These are phyloP conservation scores for Cancer borealis DNA, from an alignment of 2,888 invertebrate species.

Conservation along the genomic window DNA sequence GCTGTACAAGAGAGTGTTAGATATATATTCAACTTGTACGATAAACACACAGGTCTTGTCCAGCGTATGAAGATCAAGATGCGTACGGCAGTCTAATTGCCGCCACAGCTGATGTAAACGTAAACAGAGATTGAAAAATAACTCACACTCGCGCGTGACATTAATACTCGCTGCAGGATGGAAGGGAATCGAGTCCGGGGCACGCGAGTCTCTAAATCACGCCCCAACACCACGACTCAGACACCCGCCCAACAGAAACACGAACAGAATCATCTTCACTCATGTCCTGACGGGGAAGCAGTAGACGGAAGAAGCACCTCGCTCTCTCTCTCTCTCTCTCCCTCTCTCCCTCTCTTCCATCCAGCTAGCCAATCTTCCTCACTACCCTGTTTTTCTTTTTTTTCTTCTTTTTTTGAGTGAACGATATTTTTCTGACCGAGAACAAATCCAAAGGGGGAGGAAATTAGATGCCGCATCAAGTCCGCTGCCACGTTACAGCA, in stretches of 20 bases:
- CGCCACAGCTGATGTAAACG: not conserved
- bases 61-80: not conserved
- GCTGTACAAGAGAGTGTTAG: not conserved
- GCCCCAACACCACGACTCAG: not conserved
- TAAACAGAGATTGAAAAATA: slow-evolving; percentile 38
- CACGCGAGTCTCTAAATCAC: slow-evolving; percentile 29
- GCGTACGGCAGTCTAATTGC: not conserved
- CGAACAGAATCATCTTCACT: slow-evolving; percentile 41
- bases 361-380: slow-evolving; percentile 64
- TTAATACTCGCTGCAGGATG: slow-evolving; percentile 30
- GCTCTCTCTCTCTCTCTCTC: slow-evolving; percentile 28
- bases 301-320: not conserved
- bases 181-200: slow-evolving; percentile 34
- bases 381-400: slow-evolving; percentile 46
- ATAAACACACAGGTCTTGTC: not conserved
- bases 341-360: slow-evolving; percentile 4
- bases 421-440: slow-evolving; percentile 73
- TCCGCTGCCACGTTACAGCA: slow-evolving; percentile 69
- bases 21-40: not conserved
- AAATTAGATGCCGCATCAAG: slow-evolving; percentile 75
- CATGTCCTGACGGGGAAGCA: not conserved
- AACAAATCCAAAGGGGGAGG: slow-evolving; percentile 76
- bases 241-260: slow-evolving; percentile 27
- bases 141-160: slow-evolving; percentile 40
- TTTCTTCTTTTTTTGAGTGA: slow-evolving; percentile 64